Percentiles rank a stretch among this genome's conserved stretches.
phyloP scores from a whole-genome alignment of 2,888 invertebrate genomes.

The Troides oblongomaculatus region DNA sequence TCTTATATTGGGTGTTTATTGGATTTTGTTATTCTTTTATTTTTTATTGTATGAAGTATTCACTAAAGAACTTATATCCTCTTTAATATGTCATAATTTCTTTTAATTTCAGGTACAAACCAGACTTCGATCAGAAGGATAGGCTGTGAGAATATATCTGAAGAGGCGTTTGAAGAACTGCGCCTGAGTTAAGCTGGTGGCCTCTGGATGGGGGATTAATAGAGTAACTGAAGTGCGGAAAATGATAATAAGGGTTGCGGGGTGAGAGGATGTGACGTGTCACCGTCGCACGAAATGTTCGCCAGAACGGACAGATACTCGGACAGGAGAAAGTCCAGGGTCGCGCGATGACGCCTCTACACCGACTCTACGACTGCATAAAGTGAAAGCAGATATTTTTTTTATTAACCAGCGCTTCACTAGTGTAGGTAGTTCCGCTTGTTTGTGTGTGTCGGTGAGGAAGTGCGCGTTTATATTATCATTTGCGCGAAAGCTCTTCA shows the following conservation, averaged over 20 bases:
- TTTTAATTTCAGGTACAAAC: constrained; percentile 17
- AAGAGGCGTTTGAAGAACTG: constrained; percentile 26
- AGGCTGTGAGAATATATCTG: constrained; percentile 34
- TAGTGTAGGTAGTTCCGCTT: constrained; percentile 58
- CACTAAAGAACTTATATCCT: not conserved
- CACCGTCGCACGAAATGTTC: constrained; percentile 54
- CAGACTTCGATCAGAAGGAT: not conserved
- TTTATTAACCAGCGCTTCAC: constrained; percentile 44
- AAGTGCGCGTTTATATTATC: constrained; percentile 46
- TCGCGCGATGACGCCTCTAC: constrained; percentile 61
- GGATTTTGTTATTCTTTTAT: not conserved
- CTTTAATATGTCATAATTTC: not conserved
- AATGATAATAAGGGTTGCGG: constrained; percentile 36
- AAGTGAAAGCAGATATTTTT: constrained; percentile 49
- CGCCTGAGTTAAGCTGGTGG: not conserved
- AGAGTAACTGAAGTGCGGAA: constrained; percentile 19
- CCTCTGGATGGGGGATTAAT: not conserved
- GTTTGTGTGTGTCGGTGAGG: constrained; percentile 62
- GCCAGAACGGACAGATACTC: constrained; percentile 65
- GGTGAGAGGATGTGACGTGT: constrained; percentile 43
- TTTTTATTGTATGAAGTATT: not conserved
- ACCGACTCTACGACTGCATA: constrained; percentile 55
- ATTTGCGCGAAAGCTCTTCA: constrained; percentile 51
- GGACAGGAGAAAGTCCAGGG: constrained; percentile 65
- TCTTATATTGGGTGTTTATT: no score